A percentile compares a stretch with the other conserved stretches of the same genome.
Evolutionary conservation across 1,140 invertebrate species (phyloP).

Genomic region (Ladona fulva): DNA sequence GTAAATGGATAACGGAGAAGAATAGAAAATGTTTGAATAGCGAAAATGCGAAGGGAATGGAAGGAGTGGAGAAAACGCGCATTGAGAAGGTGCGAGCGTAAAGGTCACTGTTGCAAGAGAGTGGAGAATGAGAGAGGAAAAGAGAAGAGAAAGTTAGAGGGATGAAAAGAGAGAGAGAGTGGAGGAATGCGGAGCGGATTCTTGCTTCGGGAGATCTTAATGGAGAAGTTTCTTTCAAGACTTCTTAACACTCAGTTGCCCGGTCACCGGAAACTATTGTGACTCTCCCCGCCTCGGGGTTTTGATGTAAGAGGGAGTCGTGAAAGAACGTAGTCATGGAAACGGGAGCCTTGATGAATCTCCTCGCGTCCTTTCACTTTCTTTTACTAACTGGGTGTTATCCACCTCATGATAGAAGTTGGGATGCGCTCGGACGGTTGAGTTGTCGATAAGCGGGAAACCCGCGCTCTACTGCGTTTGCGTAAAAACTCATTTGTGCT

Average conservation of each 20-base stretch:
- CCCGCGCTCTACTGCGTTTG: too few species aligned
- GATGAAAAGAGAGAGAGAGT: not conserved
- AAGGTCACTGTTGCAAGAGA: not conserved
- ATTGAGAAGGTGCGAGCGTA: not conserved
- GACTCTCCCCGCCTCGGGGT: slow-evolving; percentile 4
- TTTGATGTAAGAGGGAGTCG: not conserved
- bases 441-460: too few species aligned
- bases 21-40: too few species aligned
- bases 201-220: not conserved
- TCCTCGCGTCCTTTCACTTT: not conserved
- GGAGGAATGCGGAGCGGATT: not conserved
- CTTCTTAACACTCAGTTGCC: slow-evolving; percentile 4
- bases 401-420: not conserved
- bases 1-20: too few species aligned
- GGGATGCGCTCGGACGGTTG: too few species aligned
- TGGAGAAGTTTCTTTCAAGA: slow-evolving; percentile 6
- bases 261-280: slow-evolving; percentile 7
- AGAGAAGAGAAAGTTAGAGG: not conserved
- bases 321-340: not conserved
- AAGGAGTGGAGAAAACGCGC: not conserved
- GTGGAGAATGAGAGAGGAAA: not conserved
- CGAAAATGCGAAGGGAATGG: not conserved
- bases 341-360: not conserved
- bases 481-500: too few species aligned
- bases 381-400: not conserved